A percentile compares a stretch with the other conserved stretches of the same genome.
Evolutionary conservation across 2,888 invertebrate species (phyloP).

Genomic region (Chrysomela aeneicollis): DNA sequence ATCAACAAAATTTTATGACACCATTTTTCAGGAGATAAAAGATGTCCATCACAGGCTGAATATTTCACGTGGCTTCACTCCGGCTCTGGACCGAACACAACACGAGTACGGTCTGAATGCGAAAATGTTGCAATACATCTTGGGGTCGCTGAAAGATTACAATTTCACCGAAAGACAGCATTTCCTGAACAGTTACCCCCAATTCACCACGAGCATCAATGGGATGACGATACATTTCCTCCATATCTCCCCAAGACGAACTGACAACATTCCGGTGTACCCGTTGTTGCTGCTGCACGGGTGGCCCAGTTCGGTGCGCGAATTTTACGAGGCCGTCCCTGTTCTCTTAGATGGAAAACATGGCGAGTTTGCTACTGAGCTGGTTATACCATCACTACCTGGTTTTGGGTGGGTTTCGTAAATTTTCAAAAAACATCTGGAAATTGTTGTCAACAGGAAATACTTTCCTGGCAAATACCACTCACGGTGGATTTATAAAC

Average conservation of each 20-base stretch:
- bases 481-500: too few species aligned
- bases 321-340: slow-evolving; percentile 69
- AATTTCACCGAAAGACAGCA: slow-evolving; percentile 62
- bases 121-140: slow-evolving; percentile 69
- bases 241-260: slow-evolving; percentile 63
- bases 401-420: slow-evolving; percentile 33
- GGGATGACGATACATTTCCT: slow-evolving; percentile 70
- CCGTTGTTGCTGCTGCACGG: slow-evolving; percentile 81
- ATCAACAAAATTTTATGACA: too few species aligned
- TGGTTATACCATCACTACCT: slow-evolving; percentile 42
- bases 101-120: slow-evolving; percentile 85
- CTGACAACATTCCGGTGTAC: slow-evolving; percentile 57
- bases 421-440: too few species aligned
- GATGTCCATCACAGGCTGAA: slow-evolving; percentile 59
- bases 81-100: slow-evolving; percentile 70
- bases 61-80: slow-evolving; percentile 53
- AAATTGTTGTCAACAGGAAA: too few species aligned
- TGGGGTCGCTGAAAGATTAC: slow-evolving; percentile 63
- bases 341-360: slow-evolving; percentile 26
- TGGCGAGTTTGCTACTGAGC: slow-evolving; percentile 35
- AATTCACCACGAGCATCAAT: slow-evolving; percentile 75
- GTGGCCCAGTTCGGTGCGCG: slow-evolving; percentile 86
- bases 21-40: slow-evolving; percentile 15
- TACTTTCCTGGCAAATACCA: too few species aligned
- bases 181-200: slow-evolving; percentile 70